These are phyloP conservation scores for Psophia crepitans DNA, from an alignment of 2,113 vertebrate species.

Conservation along the genomic window DNA sequence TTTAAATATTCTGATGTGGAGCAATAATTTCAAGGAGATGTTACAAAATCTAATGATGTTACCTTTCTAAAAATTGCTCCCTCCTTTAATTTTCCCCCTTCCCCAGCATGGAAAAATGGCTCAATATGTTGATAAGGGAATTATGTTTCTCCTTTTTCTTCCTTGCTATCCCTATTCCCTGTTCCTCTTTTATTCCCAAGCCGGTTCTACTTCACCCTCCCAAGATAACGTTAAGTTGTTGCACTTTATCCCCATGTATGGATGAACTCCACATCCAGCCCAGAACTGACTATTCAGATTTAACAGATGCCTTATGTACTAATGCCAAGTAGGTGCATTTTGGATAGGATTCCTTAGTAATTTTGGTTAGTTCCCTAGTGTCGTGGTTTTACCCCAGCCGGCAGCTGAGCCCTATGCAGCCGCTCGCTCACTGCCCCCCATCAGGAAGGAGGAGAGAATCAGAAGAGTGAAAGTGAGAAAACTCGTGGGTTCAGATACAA, in stretches of 20 bases:
- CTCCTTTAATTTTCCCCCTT: neutral
- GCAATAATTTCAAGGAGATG: neutral
- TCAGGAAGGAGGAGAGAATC: too few species aligned
- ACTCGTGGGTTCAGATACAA: too few species aligned
- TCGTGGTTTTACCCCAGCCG: too few species aligned
- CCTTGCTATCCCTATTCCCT: neutral
- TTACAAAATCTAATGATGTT: neutral
- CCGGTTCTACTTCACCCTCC: neutral
- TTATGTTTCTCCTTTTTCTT: neutral
- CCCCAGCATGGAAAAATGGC: neutral
- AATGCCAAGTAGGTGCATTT: neutral
- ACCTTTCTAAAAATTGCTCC: neutral
- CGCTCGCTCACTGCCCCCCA: too few species aligned
- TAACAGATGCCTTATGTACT: neutral
- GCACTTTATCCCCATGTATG: neutral
- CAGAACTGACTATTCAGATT: neutral
- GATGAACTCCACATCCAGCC: neutral
- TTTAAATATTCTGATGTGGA: neutral
- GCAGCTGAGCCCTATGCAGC: too few species aligned
- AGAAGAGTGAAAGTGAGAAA: too few species aligned
- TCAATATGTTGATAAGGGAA: neutral
- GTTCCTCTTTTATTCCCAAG: neutral
- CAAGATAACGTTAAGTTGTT: neutral
- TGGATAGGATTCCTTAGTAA: neutral
- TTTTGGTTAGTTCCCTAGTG: neutral